A percentile compares a stretch with the other conserved stretches of the same genome.
Evolutionary conservation across 2,797 vertebrate species (phyloP).

Genomic region (Pygocentrus nattereri): DNA sequence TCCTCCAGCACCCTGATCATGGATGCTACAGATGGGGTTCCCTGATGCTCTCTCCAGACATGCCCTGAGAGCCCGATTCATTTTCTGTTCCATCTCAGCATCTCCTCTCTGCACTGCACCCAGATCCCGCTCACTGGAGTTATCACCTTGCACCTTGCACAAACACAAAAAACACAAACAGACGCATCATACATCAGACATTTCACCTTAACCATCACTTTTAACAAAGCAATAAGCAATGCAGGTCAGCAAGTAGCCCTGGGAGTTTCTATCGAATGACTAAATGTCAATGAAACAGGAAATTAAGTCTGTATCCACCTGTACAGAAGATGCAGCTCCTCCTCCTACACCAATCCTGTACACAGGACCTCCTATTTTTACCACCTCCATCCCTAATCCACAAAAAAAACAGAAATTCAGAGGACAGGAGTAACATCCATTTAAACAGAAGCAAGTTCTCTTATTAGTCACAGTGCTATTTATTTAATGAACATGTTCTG

Average conservation of each 20-base stretch:
- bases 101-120: slow-evolving; percentile 93
- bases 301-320: slow-evolving; percentile 69
- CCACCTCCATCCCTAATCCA: slow-evolving; percentile 88
- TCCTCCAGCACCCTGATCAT: slow-evolving; percentile 93
- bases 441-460: background rate
- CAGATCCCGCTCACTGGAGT: slow-evolving; percentile 85
- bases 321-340: slow-evolving; percentile 91
- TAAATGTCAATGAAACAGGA: background rate
- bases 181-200: background rate
- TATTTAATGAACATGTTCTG: background rate
- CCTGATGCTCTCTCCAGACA: slow-evolving; percentile 82
- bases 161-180: background rate
- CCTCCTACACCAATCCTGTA: slow-evolving; percentile 94
- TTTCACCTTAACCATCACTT: background rate
- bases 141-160: slow-evolving; percentile 90
- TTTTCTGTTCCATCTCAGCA: slow-evolving; percentile 96
- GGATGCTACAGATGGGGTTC: slow-evolving; percentile 92
- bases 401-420: slow-evolving; percentile 25
- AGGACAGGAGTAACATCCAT: slow-evolving; percentile 17
- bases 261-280: background rate
- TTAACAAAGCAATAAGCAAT: background rate
- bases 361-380: slow-evolving; percentile 93
- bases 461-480: background rate
- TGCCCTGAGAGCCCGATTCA: slow-evolving; percentile 91
- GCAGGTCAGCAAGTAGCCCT: background rate